phyloP scores from a whole-genome alignment of 2,113 vertebrate species.

The Gobiocypris rarus region DNA sequence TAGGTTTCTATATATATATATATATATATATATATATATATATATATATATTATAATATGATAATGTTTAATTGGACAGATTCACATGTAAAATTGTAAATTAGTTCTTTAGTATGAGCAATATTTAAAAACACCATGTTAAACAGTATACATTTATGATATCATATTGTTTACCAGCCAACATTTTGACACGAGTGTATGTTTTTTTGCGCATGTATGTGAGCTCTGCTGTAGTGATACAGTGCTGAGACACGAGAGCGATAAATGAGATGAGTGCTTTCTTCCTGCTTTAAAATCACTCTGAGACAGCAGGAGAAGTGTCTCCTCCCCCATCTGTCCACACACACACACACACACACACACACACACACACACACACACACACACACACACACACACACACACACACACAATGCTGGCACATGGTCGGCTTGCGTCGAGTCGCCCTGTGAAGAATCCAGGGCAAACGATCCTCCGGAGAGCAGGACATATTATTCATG shows the following conservation, averaged over 20 bases:
- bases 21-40: too few relatives aligned
- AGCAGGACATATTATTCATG: constrained; percentile 36
- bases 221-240: not conserved
- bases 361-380: constrained; percentile 37
- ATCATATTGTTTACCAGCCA: not conserved
- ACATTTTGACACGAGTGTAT: not conserved
- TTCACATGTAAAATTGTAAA: not conserved
- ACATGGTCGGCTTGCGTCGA: not conserved
- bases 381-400: constrained; percentile 26
- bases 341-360: constrained; percentile 55
- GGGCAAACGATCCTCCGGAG: not conserved
- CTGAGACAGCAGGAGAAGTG: constrained; percentile 66
- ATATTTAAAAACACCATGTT: not conserved
- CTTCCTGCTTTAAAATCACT: constrained; percentile 61
- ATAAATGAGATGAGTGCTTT: constrained; percentile 54
- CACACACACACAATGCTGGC: not conserved
- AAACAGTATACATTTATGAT: too few relatives aligned
- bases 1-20: too few relatives aligned
- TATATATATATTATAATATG: too few relatives aligned
- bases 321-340: constrained; percentile 70
- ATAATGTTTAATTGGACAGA: not conserved
- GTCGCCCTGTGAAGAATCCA: constrained; percentile 9
- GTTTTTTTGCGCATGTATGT: not conserved
- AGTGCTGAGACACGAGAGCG: constrained; percentile 6
- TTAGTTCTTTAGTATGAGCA: not conserved